Evolutionary conservation across 2,888 invertebrate species (phyloP).

Genomic region (Podabrus alpinus): DNA sequence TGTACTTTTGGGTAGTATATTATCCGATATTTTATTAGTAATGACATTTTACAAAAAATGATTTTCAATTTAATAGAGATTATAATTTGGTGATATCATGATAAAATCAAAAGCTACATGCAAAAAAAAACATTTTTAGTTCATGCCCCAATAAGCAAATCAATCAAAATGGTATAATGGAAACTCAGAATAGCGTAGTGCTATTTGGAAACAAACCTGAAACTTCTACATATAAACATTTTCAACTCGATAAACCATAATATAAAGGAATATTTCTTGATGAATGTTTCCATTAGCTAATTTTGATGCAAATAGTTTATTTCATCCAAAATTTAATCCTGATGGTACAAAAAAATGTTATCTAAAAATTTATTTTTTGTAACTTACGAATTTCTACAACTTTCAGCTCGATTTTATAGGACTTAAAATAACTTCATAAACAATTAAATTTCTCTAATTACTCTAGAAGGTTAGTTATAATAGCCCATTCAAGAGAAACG

Average conservation of each 20-base stretch:
- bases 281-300: not conserved
- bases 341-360: not conserved
- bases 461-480: not conserved
- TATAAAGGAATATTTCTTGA: not conserved
- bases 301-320: not conserved
- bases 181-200: not conserved
- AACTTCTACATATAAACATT: not conserved
- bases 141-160: not conserved
- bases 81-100: not conserved
- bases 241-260: not conserved
- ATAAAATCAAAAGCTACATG: not conserved
- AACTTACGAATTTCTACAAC: not conserved
- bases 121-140: not conserved
- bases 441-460: constrained; percentile 3
- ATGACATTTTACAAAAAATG: not conserved
- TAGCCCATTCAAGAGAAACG: constrained; percentile 1
- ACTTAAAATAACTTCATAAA: not conserved
- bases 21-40: not conserved
- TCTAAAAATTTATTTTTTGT: not conserved
- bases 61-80: not conserved
- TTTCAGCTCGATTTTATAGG: not conserved
- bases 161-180: not conserved
- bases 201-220: not conserved
- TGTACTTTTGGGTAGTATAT: no score
- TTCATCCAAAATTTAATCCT: not conserved